Evolutionary conservation across 2,888 invertebrate species (phyloP).

Genomic region (Chymomyza procnemis): DNA sequence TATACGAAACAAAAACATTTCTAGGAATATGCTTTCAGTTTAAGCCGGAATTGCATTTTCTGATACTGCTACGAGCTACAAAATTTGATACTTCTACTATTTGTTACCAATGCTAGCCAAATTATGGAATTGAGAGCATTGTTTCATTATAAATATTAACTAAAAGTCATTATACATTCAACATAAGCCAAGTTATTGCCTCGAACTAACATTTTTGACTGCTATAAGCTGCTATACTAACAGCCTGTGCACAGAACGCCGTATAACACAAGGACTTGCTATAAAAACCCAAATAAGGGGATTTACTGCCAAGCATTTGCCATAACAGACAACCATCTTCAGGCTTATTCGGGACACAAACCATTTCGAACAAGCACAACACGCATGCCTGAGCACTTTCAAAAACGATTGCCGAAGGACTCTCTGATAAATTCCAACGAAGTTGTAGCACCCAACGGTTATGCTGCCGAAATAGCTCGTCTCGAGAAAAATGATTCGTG

Average conservation of each 20-base stretch:
- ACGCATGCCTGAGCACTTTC: constrained; percentile 57
- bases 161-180: too few species aligned
- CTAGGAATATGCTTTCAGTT: too few species aligned
- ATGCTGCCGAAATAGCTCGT: constrained; percentile 30
- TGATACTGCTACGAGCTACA: too few species aligned
- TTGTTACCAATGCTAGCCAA: neutral
- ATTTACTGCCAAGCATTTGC: neutral
- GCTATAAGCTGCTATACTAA: neutral
- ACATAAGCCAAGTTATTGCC: too few species aligned
- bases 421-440: constrained; percentile 11
- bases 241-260: neutral
- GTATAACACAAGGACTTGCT: neutral
- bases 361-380: constrained; percentile 42
- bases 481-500: constrained; percentile 45
- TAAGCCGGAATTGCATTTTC: too few species aligned
- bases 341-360: constrained; percentile 42
- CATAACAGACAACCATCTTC: constrained; percentile 27
- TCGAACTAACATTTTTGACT: neutral
- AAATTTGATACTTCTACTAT: too few species aligned
- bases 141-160: too few species aligned
- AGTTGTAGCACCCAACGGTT: neutral
- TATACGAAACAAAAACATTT: too few species aligned
- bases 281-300: neutral
- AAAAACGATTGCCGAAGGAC: neutral
- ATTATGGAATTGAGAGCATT: too few species aligned